Base-by-base conservation (phyloP, 1,140 invertebrate species). In the Lasaia peninsularis region DNA sequence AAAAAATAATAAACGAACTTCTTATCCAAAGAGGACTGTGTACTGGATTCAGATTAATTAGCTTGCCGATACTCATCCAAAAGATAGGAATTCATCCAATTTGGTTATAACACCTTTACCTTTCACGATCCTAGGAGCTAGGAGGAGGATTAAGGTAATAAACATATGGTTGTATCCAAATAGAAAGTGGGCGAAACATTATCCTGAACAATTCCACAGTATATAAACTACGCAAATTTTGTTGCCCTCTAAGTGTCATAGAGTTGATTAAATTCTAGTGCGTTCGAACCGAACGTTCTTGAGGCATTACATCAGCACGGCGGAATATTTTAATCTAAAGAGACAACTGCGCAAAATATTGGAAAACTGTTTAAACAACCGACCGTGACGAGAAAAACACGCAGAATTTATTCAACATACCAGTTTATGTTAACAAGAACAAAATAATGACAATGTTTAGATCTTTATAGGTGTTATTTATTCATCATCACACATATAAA, bases 331-430 rank as follows among this genome's bases (percentile, higher is more conserved):
- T 58, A 34, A 61, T 54, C 52, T 56, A 57, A 48, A 49, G 53
- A 55, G 52, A 64, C 64, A 73, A 75, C 79, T 84, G 80, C 82
- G 84, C 75, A 85, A 74, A 77, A 75, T 72, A 71, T 75, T 60
- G 57, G 62, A 80, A 83, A 78, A 76, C 77, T 86, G 79, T 78
- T 74, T 70, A 86, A 87, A 84, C 69, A 83, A 73, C 54, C 64
- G 64, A 71, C 56, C 65, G 67, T 62, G 40, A 10, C 10, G 40
- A 69, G 67, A 78, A 76, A 73, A 78, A 80, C 69, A 78, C 2
- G 40, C 18, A 44, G 40, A 44, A 44, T 44, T 44, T 20, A 44
- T 44, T 44, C 40, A 44, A 44, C 18, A 44, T 44, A 10, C 11
- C 18, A 20, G 1, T 44, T 14, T 16, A 11, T 44, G 9, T 20